These are phyloP conservation scores for Antedon mediterranea DNA, from an alignment of 53 echinoderm and acorn worm species.

Conservation along the genomic window DNA sequence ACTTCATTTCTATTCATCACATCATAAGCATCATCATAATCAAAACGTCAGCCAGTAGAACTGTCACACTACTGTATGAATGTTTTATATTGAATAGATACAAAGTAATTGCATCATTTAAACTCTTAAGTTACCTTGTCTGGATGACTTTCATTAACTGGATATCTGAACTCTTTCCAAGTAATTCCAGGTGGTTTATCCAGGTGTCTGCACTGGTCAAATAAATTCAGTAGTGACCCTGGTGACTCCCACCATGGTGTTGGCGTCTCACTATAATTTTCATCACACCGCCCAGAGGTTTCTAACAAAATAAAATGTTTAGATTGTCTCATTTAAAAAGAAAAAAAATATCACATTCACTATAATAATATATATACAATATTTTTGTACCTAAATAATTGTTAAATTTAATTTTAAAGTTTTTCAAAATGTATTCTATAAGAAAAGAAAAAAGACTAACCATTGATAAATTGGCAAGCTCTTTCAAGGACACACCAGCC, in stretches of 20 bases:
- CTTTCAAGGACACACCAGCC: slow-evolving; percentile 89
- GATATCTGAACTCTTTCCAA: slow-evolving; percentile 47
- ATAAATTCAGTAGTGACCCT: slow-evolving; percentile 42
- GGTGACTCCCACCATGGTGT: slow-evolving; percentile 54
- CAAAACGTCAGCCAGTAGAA: too few species aligned
- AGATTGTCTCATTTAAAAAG: too few species aligned
- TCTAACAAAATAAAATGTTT: neutral
- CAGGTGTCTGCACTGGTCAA: slow-evolving; percentile 30
- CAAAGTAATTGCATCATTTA: too few species aligned
- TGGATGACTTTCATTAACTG: slow-evolving; percentile 38
- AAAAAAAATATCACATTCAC: too few species aligned
- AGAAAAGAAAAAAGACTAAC: slow-evolving; percentile 15
- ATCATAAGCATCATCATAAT: too few species aligned
- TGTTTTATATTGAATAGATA: too few species aligned
- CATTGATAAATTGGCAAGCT: slow-evolving; percentile 33
- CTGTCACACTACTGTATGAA: too few species aligned
- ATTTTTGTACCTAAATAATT: too few species aligned
- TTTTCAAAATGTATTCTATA: too few species aligned
- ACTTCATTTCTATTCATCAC: too few species aligned
- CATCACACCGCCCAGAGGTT: neutral
- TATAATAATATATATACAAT: too few species aligned
- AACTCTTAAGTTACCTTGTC: slow-evolving; percentile 37
- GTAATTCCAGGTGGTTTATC: slow-evolving; percentile 63
- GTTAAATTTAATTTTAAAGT: too few species aligned
- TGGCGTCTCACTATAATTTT: neutral